Evolutionary conservation across 2,888 invertebrate species (phyloP).

Genomic region (Hydraecia micacea): DNA sequence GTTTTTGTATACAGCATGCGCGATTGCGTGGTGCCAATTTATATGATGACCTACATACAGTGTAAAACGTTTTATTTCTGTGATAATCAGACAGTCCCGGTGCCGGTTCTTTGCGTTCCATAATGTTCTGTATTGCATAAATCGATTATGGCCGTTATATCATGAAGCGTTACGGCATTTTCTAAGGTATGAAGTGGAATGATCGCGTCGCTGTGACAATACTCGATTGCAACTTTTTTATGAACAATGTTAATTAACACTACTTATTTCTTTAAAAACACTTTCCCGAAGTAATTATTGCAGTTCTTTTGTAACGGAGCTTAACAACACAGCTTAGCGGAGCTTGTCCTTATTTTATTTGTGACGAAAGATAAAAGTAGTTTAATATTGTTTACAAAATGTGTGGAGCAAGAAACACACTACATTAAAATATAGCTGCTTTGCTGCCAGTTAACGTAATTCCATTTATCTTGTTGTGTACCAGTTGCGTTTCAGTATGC

Average conservation of each 20-base stretch:
- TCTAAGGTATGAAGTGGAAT: constrained; percentile 50
- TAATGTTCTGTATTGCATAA: constrained; percentile 73
- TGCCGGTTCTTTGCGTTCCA: constrained; percentile 63
- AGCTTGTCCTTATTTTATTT: constrained; percentile 52
- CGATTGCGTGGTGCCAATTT: constrained; percentile 59
- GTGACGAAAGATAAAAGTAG: constrained; percentile 51
- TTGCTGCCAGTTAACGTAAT: constrained; percentile 19
- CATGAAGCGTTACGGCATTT: constrained; percentile 66
- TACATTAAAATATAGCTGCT: constrained; percentile 35
- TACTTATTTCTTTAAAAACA: constrained; percentile 33
- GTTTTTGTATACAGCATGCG: constrained; percentile 64
- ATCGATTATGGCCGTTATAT: constrained; percentile 71
- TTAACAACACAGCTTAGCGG: too few relatives aligned
- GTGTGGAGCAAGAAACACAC: constrained; percentile 49
- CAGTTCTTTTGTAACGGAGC: constrained; percentile 42
- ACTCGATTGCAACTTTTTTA: constrained; percentile 29
- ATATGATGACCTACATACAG: constrained; percentile 58
- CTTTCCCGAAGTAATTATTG: constrained; percentile 24
- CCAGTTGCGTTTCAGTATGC: constrained; percentile 15
- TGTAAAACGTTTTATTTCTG: constrained; percentile 56
- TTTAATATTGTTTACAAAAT: constrained; percentile 58
- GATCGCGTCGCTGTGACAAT: constrained; percentile 38
- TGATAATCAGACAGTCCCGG: constrained; percentile 66
- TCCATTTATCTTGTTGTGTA: constrained; percentile 9
- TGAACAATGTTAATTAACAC: constrained; percentile 23